phyloP scores from a whole-genome alignment of 2,113 vertebrate genomes.

The Hemiprocne comata region DNA sequence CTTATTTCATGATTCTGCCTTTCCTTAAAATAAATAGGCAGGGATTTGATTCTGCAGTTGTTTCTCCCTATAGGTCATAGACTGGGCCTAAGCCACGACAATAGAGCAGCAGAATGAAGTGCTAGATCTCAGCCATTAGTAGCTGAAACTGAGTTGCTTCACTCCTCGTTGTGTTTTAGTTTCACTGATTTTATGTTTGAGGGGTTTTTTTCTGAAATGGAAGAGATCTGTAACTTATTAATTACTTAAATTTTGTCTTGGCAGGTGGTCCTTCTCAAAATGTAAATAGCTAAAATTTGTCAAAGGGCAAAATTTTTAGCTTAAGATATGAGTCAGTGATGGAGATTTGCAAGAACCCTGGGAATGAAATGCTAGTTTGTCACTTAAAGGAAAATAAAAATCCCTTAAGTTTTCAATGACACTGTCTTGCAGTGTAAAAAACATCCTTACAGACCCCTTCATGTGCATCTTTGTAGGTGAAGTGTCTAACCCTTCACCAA shows the following conservation, averaged over 20 bases:
- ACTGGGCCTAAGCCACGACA: no score
- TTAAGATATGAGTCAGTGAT: neutral
- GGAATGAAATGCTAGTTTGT: neutral
- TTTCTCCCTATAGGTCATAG: no score
- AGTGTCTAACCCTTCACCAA: neutral
- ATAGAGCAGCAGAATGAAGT: neutral
- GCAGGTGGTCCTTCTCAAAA: neutral
- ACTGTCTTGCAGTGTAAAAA: neutral
- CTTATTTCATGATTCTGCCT: no score
- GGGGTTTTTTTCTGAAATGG: neutral
- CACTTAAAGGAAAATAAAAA: neutral
- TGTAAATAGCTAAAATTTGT: neutral
- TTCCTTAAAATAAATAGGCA: no score
- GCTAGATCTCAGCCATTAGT: neutral
- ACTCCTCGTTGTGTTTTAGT: neutral
- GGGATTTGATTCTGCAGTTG: no score
- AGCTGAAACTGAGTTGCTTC: neutral
- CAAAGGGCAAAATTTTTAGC: neutral
- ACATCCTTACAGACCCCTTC: neutral
- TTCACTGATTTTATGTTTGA: neutral
- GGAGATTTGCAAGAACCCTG: neutral
- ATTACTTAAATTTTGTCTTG: neutral
- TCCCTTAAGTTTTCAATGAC: neutral
- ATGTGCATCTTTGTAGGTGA: neutral
- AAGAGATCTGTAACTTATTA: neutral